Conservation (phyloP, 2,113 vertebrate species). For the Panthera tigris region DNA sequence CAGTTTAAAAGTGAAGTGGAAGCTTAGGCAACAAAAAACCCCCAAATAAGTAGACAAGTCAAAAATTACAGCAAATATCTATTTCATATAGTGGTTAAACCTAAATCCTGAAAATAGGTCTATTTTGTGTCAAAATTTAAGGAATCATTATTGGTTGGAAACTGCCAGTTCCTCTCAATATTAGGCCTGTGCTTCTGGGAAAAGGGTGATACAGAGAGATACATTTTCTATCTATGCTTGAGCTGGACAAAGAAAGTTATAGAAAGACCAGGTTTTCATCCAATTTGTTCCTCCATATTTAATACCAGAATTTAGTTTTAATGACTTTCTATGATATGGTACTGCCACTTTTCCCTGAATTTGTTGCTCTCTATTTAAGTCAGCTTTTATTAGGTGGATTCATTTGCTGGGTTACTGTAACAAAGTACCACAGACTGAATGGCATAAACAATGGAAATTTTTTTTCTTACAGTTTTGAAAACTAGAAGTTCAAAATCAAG, state of each 20-base stretch:
- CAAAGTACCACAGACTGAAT: background rate
- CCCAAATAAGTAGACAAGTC: background rate
- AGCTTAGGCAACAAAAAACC: background rate
- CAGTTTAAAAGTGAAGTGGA: background rate
- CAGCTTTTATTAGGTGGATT: background rate
- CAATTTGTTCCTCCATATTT: background rate
- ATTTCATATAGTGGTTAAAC: background rate
- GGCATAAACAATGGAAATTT: background rate
- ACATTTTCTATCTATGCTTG: background rate
- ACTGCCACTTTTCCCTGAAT: background rate
- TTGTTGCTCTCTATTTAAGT: background rate
- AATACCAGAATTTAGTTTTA: background rate
- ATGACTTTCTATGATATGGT: background rate
- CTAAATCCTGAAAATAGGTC: background rate
- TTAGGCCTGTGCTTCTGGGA: background rate
- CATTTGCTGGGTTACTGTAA: background rate
- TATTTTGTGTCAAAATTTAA: background rate
- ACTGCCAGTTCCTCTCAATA: background rate
- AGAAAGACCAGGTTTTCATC: background rate
- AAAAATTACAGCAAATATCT: background rate
- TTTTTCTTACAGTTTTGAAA: background rate
- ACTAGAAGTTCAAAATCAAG: background rate
- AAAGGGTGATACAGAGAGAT: background rate
- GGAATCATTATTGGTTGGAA: background rate
- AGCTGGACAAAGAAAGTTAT: background rate